phyloP scores from a whole-genome alignment of 2,797 vertebrate genomes.

The Prunella strophiata region DNA sequence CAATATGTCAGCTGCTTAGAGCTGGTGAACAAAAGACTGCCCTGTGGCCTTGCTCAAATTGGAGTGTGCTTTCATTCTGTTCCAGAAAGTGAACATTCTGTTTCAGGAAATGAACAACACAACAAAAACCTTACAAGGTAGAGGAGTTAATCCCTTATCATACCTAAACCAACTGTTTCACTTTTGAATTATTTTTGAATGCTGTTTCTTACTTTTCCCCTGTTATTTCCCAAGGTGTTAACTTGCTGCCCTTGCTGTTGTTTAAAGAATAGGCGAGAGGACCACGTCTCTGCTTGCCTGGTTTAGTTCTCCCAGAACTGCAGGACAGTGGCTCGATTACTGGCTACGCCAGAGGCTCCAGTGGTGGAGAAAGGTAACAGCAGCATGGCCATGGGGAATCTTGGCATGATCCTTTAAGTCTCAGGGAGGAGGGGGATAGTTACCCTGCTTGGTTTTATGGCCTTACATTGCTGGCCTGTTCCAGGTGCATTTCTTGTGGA shows the following conservation, averaged over 20 bases:
- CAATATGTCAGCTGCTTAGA: conserved; percentile 83
- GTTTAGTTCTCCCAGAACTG: conserved; percentile 90
- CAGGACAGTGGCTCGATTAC: conserved; percentile 93
- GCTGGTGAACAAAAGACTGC: conserved; percentile 87
- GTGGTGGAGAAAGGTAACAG: conserved; percentile 95
- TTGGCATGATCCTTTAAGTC: background rate
- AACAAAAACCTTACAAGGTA: conserved; percentile 59
- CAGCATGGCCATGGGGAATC: rapidly evolving
- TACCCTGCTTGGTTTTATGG: background rate
- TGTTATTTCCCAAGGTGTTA: conserved; percentile 66
- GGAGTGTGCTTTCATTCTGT: conserved; percentile 86
- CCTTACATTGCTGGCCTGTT: background rate
- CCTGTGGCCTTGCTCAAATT: conserved; percentile 90
- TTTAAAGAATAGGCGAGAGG: conserved; percentile 84
- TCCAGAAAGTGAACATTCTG: conserved; percentile 60
- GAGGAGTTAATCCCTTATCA: background rate
- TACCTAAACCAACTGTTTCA: background rate
- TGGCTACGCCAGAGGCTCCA: conserved; percentile 91
- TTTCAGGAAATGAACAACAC: conserved; percentile 15
- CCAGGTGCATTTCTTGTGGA: background rate
- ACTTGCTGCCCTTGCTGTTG: conserved; percentile 67
- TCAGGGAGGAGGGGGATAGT: background rate
- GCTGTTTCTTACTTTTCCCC: conserved; percentile 24
- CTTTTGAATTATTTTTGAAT: conserved; percentile 25
- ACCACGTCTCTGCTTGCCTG: conserved; percentile 89